Percentiles rank a stretch among this genome's conserved stretches.
These are phyloP conservation scores for Nematostella vectensis DNA, from an alignment of 92 coral and sea anemone species.

Conservation along the genomic window DNA sequence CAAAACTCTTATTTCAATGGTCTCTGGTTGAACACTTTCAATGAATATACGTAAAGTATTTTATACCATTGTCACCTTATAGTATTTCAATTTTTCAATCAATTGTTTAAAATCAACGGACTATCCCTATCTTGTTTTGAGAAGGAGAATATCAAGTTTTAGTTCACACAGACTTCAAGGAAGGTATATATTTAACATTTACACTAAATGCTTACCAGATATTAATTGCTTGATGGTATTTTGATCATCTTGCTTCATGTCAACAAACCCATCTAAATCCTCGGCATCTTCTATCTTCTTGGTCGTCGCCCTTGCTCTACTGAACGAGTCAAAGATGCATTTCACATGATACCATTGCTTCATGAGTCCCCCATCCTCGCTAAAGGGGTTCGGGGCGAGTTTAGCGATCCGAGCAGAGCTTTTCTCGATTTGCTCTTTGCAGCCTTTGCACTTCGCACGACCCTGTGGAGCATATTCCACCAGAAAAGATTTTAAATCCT, in stretches of 20 bases:
- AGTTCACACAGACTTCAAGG: too few relatives aligned
- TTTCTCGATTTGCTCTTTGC: constrained; percentile 87
- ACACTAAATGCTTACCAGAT: constrained; percentile 53
- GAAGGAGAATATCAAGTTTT: too few relatives aligned
- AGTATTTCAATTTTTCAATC: too few relatives aligned
- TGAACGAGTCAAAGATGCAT: constrained; percentile 74
- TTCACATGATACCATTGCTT: constrained; percentile 92
- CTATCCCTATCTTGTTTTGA: too few relatives aligned
- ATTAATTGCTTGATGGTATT: constrained; percentile 51
- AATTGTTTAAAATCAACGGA: too few relatives aligned
- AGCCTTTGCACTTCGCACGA: constrained; percentile 90
- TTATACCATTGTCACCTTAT: too few relatives aligned
- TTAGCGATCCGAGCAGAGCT: constrained; percentile 79
- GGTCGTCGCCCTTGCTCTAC: constrained; percentile 84
- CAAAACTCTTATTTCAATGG: too few relatives aligned
- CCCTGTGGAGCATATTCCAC: constrained; percentile 94
- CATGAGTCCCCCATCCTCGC: constrained; percentile 94
- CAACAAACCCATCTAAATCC: constrained; percentile 77
- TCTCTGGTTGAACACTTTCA: too few relatives aligned
- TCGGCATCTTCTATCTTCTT: constrained; percentile 66
- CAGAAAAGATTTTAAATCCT: constrained; percentile 45
- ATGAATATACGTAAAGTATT: too few relatives aligned
- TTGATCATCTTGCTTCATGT: constrained; percentile 67
- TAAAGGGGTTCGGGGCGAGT: constrained; percentile 76
- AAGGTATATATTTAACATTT: too few relatives aligned